phyloP scores from a whole-genome alignment of 2,888 invertebrate genomes.

The Yponomeuta evonymella region DNA sequence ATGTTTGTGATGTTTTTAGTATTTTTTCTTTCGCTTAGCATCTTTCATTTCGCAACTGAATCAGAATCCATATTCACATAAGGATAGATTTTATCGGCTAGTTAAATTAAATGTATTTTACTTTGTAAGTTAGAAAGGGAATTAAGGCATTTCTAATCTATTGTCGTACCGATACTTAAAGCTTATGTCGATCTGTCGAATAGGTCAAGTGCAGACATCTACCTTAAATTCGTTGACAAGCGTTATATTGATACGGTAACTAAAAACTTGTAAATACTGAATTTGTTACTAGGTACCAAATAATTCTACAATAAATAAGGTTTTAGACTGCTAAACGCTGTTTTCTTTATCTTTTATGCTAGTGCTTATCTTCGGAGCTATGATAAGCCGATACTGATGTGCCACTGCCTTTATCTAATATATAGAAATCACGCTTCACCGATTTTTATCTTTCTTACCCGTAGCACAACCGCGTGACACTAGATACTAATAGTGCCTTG shows the following conservation, averaged over 20 bases:
- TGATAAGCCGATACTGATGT: too few species aligned
- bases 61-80: neutral
- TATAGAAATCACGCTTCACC: too few species aligned
- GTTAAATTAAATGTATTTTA: neutral
- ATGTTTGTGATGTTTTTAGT: conserved; percentile 5
- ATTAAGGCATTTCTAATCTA: neutral
- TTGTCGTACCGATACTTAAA: neutral
- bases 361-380: too few species aligned
- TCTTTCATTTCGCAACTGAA: neutral
- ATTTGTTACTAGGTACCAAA: conserved; percentile 63
- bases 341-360: conserved; percentile 22
- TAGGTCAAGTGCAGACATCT: neutral
- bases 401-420: too few species aligned
- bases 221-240: neutral
- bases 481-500: too few species aligned
- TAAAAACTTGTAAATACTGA: conserved; percentile 55
- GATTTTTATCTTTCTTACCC: too few species aligned
- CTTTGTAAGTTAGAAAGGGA: neutral
- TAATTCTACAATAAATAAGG: conserved; percentile 43
- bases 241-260: conserved; percentile 34
- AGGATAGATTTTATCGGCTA: neutral
- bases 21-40: neutral
- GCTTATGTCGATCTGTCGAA: neutral
- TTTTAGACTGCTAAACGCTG: conserved; percentile 29
- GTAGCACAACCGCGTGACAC: too few species aligned